Conservation (phyloP, 1,140 invertebrate genomes). For the Monomorium pharaonis region DNA sequence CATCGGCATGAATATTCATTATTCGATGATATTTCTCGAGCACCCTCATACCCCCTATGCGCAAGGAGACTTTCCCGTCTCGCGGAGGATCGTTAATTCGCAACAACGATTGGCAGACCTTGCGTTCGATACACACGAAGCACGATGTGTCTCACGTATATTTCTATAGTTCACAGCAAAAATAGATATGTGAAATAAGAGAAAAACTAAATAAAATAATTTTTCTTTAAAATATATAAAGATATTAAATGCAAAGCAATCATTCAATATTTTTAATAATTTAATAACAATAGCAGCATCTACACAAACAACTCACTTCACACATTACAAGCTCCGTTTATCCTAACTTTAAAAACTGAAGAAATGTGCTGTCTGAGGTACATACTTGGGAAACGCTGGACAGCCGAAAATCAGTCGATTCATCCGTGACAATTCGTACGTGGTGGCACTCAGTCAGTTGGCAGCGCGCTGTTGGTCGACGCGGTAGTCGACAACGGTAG, state of each 20-base stretch:
- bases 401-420: constrained; percentile 64
- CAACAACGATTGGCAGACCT: constrained; percentile 81
- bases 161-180: neutral
- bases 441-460: constrained; percentile 19
- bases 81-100: constrained; percentile 82
- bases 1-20: constrained; percentile 86
- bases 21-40: constrained; percentile 85
- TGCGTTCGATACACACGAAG: constrained; percentile 11
- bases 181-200: neutral
- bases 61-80: constrained; percentile 63
- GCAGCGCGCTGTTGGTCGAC: constrained; percentile 15
- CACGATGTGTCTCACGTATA: neutral
- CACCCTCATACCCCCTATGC: constrained; percentile 67
- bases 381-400: constrained; percentile 32
- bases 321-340: no score
- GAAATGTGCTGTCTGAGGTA: constrained; percentile 7
- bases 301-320: neutral
- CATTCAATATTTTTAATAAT: no score
- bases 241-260: no score
- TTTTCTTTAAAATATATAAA: neutral
- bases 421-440: constrained; percentile 57
- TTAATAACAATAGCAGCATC: neutral
- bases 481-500: constrained; percentile 10
- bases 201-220: neutral
- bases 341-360: constrained; percentile 10